phyloP scores from a whole-genome alignment of 2,888 invertebrate genomes.

The Margaritifera margaritifera region DNA sequence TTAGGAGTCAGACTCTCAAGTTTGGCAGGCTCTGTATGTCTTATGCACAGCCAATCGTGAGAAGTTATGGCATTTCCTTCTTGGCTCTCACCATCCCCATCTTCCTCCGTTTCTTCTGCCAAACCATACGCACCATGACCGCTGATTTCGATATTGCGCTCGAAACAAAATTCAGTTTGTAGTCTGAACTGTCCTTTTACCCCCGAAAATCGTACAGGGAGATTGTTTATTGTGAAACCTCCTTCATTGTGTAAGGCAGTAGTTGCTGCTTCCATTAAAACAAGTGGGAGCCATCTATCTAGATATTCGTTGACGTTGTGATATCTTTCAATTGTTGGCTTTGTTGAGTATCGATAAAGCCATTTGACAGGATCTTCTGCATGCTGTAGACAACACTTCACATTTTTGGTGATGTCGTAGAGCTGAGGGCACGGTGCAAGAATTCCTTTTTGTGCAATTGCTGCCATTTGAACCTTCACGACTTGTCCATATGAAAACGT shows the following conservation, averaged over 20 bases:
- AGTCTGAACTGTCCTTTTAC: slow-evolving; percentile 20
- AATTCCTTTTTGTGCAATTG: slow-evolving; percentile 23
- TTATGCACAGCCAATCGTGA: slow-evolving; percentile 24
- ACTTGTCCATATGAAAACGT: slow-evolving; percentile 23
- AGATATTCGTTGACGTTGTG: slow-evolving; percentile 20
- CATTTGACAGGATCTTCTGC: slow-evolving; percentile 25
- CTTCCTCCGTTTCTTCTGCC: slow-evolving; percentile 22
- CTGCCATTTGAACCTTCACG: slow-evolving; percentile 25
- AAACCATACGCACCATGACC: background rate
- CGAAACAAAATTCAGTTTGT: slow-evolving; percentile 14
- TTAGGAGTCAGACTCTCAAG: too few relatives aligned
- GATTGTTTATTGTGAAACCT: slow-evolving; percentile 24
- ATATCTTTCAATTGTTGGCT: slow-evolving; percentile 16
- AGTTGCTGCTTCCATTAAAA: slow-evolving; percentile 35
- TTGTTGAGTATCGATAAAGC: slow-evolving; percentile 27
- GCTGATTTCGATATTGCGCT: slow-evolving; percentile 27
- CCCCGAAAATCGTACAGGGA: slow-evolving; percentile 19
- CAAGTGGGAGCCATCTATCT: slow-evolving; percentile 27
- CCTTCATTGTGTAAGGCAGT: slow-evolving; percentile 15
- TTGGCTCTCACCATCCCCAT: slow-evolving; percentile 3
- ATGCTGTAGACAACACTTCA: slow-evolving; percentile 31
- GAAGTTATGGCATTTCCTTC: background rate
- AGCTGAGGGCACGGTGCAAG: slow-evolving; percentile 22
- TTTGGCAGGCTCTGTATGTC: background rate
- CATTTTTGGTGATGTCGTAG: slow-evolving; percentile 26